Evolutionary conservation across 2,797 vertebrate species (phyloP), one percentile per base, ranked within the genome.

Genomic region (Morus bassanus): DNA sequence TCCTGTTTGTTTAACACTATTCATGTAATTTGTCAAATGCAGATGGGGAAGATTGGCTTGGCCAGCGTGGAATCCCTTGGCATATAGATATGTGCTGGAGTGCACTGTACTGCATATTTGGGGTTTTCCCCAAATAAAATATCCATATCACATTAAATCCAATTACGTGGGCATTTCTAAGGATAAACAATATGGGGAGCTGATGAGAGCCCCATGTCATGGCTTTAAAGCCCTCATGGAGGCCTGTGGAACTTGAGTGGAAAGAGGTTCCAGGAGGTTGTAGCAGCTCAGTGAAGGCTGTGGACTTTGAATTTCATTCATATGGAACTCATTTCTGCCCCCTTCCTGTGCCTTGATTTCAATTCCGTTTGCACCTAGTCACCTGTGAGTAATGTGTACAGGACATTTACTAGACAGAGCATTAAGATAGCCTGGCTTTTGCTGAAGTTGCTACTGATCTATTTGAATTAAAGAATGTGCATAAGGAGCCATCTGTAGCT

Each of bases 301-400:
- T 18, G 41, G 27, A 48, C 13, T 54, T 81, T 4, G 3, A 61
- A 3, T 27, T 69, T 54, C 27, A 37, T 57, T 77, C 54, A 1
- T 27, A 10, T 12, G 6, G 13, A 11, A 21, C 15, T 59, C 0
- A 0, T 5, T 51, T 70, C 43, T 83, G 14, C 6, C 19, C 11
- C 12, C 3, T 59, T 79, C 11, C 19, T 46, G 7, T 11, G 50
- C 35, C 59, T 60, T 41, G 7, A 28, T 86, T 88, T 53, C 48
- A 53, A 12, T 30, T 85, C 28, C 57, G 13, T 53, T 72, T 81
- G 11, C 28, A 39, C 46, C 43, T 10, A 23, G 23, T 53, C n/a
- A 50, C 18, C 28, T 48, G 12, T 43, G 21, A 53, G 7, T 12
- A 18, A 54, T 4, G 13, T 10, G 7, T 33, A 10, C 35, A 37